Conservation (phyloP, 2,888 invertebrate species). For the Lordiphosa fenestrarum region DNA sequence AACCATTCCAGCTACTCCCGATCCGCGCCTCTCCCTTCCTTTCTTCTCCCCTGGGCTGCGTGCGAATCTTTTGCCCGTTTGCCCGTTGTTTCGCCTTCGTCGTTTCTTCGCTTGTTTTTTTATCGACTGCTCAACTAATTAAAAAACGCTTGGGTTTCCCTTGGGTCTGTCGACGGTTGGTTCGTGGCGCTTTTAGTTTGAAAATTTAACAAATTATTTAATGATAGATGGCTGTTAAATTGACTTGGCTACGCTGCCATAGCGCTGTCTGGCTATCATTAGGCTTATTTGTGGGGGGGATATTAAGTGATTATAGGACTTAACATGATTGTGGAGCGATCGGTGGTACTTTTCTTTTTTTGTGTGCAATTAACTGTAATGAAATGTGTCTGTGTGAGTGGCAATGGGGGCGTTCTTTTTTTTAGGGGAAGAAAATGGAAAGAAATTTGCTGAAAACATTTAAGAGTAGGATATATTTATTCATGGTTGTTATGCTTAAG, state of each 20-base stretch:
- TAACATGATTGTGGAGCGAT: slow-evolving; percentile 11
- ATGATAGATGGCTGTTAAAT: slow-evolving; percentile 72
- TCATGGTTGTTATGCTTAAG: too few species aligned
- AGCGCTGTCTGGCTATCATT: slow-evolving; percentile 38
- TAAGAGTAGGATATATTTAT: too few species aligned
- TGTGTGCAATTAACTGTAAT: slow-evolving; percentile 2
- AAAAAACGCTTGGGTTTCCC: slow-evolving; percentile 58
- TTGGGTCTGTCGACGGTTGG: slow-evolving; percentile 13
- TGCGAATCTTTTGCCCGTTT: slow-evolving; percentile 59
- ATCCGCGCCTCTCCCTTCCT: slow-evolving; percentile 10
- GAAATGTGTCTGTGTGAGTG: slow-evolving; percentile 1
- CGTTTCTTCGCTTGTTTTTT: slow-evolving; percentile 42
- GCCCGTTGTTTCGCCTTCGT: slow-evolving; percentile 7
- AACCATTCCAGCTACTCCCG: slow-evolving; percentile 44
- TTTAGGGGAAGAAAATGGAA: too few species aligned
- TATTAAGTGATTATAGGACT: slow-evolving; percentile 63
- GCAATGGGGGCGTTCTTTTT: neutral
- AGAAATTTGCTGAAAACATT: too few species aligned
- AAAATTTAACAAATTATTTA: slow-evolving; percentile 73
- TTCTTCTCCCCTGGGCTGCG: slow-evolving; percentile 32
- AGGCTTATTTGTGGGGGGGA: slow-evolving; percentile 27
- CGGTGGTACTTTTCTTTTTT: neutral
- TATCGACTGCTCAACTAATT: slow-evolving; percentile 73
- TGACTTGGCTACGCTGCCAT: slow-evolving; percentile 48
- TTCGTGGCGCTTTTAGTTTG: slow-evolving; percentile 63